Evolutionary conservation across 2,888 invertebrate species (phyloP), one percentile per base, ranked within the genome.

Genomic region (Gordius sp.): DNA sequence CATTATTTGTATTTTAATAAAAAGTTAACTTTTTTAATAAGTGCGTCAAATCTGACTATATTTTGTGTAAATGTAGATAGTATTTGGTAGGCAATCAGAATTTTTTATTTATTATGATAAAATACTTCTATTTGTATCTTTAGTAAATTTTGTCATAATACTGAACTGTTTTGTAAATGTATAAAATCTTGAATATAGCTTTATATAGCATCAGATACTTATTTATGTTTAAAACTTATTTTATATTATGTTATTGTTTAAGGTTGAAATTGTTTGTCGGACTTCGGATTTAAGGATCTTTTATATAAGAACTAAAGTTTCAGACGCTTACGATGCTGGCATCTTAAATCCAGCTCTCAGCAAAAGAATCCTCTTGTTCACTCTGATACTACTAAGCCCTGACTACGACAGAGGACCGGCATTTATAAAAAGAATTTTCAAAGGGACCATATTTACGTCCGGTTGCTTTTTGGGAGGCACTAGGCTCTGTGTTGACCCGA

Each of bases 381-480:
- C 20, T 4, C 16, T n/a, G 8, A 47, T 47, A 47, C 4, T 47
- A 8, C 20, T 47, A 4, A 20, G n/a, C 4, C 47, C 47, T 13
- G 23, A 8, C 4, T 47, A 47, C 20, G 4, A 47, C 20, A 23
- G 20, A n/a, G 47, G 47, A 47, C 20, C 47, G 8, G 47, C 4
- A 8, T 47, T 4, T 23, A 20, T 47, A n/a, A 20, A 47, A 20
- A 47, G 20, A 18, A n/a, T 47, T 4, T 20, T 47, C 20, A 47
- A 47, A 47, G 20, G 20, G 4, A n/a, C 47, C 4, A 47, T 47
- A n/a, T 47, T n/a, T 47, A n/a, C 13, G 8, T 47, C 47, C 4
- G 47, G 47, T 8, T 47, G 47, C 20, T 47, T n/a, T 47, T 47
- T 47, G 20, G 47, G 47, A 4, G 47, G 47, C 4, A 47, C 47